phyloP scores from a whole-genome alignment of 2,888 invertebrate genomes.

The Imbricaverruca yamaguchii region DNA sequence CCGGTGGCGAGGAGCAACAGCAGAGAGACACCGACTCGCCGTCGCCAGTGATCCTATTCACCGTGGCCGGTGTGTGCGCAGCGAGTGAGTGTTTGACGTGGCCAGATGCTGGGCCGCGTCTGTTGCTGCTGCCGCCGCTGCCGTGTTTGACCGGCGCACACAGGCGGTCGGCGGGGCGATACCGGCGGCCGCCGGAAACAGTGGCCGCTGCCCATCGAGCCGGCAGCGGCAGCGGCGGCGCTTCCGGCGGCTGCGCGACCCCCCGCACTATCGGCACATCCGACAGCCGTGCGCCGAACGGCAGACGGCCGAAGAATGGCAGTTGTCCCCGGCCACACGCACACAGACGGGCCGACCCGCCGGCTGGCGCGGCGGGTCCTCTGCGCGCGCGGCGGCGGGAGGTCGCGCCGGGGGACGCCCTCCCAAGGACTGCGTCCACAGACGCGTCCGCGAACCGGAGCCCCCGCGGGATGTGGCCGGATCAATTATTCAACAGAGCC shows the following conservation, averaged over 20 bases:
- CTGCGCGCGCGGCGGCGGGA: background rate
- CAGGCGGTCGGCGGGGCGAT: background rate
- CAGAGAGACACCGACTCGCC: too few relatives aligned
- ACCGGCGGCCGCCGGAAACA: background rate
- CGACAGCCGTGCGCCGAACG: background rate
- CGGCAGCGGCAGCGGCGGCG: background rate
- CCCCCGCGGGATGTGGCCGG: too few relatives aligned
- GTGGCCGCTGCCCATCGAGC: background rate
- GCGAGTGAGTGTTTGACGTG: too few relatives aligned
- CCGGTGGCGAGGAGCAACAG: too few relatives aligned
- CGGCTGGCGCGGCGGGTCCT: background rate
- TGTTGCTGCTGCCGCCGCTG: background rate
- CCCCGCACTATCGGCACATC: background rate
- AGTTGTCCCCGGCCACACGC: background rate
- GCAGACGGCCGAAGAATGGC: background rate
- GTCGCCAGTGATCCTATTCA: too few relatives aligned
- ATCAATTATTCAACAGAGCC: too few relatives aligned
- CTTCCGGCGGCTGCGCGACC: background rate
- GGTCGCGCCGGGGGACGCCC: background rate
- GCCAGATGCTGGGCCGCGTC: background rate
- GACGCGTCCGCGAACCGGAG: too few relatives aligned
- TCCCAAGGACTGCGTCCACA: too few relatives aligned
- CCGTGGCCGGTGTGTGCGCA: too few relatives aligned
- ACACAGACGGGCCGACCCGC: background rate
- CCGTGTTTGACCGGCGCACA: background rate